These are phyloP conservation scores for Saguinus midas DNA, from an alignment of 2,113 vertebrate genomes.

Conservation along the genomic window DNA sequence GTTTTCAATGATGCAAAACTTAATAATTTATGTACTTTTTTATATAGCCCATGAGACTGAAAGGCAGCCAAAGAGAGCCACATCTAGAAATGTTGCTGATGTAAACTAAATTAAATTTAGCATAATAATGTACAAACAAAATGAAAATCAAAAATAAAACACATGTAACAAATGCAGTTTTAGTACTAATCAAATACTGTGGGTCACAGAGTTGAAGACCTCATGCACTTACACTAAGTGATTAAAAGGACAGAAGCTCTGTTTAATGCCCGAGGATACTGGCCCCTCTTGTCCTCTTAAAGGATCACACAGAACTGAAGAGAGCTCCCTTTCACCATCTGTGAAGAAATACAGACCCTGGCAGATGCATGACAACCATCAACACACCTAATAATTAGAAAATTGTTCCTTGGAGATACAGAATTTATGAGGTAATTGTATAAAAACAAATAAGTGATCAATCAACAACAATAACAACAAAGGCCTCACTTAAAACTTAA, in stretches of 20 bases:
- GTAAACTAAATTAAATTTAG: conserved; percentile 78
- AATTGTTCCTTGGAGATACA: background rate
- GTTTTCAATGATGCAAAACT: conserved; percentile 82
- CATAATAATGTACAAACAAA: conserved; percentile 70
- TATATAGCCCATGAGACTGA: conserved; percentile 80
- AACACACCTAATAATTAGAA: background rate
- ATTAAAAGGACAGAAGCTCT: conserved; percentile 52
- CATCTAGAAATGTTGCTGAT: conserved; percentile 81
- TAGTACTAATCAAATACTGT: conserved; percentile 51
- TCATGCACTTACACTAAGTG: background rate
- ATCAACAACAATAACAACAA: background rate
- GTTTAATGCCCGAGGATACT: conserved; percentile 30
- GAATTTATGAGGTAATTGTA: background rate
- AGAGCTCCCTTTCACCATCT: background rate
- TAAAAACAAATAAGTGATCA: background rate
- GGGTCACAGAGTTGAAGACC: conserved; percentile 51
- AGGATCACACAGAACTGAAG: background rate
- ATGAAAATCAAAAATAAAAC: conserved; percentile 76
- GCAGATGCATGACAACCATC: background rate
- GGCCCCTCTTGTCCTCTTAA: background rate
- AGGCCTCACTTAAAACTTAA: background rate
- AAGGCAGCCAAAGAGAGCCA: conserved; percentile 84
- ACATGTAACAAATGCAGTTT: conserved; percentile 65
- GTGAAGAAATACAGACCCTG: background rate
- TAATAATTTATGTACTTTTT: conserved; percentile 76